These are phyloP conservation scores for Tetramorium parvispinum DNA, from an alignment of 1,140 invertebrate species.

Conservation along the genomic window DNA sequence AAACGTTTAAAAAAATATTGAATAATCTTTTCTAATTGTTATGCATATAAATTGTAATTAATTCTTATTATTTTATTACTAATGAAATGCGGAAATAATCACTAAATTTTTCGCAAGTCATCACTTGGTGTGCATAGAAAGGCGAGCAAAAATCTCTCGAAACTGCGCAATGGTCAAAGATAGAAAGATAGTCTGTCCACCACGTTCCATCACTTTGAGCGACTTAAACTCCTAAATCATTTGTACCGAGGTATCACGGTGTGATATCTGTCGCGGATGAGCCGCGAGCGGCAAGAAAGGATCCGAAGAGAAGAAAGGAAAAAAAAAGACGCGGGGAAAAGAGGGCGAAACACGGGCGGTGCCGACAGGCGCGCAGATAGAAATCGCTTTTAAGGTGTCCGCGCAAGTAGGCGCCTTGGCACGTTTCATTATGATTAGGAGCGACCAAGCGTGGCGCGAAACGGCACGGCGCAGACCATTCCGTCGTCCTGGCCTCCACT, in stretches of 20 bases:
- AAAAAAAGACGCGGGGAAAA: not conserved
- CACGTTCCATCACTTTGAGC: not conserved
- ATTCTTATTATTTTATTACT: not conserved
- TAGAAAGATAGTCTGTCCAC: not conserved
- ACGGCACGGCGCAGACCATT: conserved; percentile 58
- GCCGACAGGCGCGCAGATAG: conserved; percentile 74
- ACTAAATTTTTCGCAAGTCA: not conserved
- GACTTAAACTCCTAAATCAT: conserved; percentile 5
- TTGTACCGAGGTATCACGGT: conserved; percentile 50
- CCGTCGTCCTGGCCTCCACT: conserved; percentile 75
- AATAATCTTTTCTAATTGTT: not conserved
- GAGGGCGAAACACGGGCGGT: conserved; percentile 15
- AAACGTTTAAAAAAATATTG: not conserved
- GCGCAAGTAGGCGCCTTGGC: conserved; percentile 82
- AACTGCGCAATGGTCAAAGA: not conserved
- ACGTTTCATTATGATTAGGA: conserved; percentile 85
- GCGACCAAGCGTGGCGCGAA: conserved; percentile 82
- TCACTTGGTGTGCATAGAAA: not conserved
- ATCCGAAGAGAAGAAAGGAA: conserved; percentile 29
- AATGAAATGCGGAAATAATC: not conserved
- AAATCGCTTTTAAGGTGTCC: conserved; percentile 82
- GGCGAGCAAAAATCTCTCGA: conserved; percentile 1
- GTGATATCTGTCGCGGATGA: conserved; percentile 55
- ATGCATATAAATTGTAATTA: not conserved
- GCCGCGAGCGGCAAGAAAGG: conserved; percentile 6